phyloP scores from a whole-genome alignment of 2,888 invertebrate species.

The Criorhina ranunculi region DNA sequence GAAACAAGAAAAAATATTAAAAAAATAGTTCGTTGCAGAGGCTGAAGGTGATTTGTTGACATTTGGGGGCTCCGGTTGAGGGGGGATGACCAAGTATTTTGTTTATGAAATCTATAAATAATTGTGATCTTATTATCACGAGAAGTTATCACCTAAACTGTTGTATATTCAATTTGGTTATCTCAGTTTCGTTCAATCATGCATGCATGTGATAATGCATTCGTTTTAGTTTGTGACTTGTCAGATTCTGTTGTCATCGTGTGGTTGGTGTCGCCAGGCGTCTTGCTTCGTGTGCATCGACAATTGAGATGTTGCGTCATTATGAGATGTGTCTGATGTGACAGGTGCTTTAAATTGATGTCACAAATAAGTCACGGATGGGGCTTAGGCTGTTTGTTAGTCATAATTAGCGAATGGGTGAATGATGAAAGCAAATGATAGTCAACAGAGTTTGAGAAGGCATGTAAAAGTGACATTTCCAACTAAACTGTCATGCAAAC shows the following conservation, averaged over 20 bases:
- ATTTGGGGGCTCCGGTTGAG: background rate
- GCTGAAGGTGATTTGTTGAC: conserved; percentile 43
- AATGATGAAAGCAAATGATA: too few species aligned
- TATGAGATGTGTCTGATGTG: conserved; percentile 29
- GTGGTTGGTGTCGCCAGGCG: too few species aligned
- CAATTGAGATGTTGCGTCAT: conserved; percentile 26
- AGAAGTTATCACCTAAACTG: conserved; percentile 45
- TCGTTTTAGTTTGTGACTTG: background rate
- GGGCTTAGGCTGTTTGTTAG: background rate
- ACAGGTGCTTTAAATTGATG: conserved; percentile 32
- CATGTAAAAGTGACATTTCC: too few species aligned
- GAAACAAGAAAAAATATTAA: background rate
- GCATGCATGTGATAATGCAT: conserved; percentile 9
- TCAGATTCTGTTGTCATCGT: too few species aligned
- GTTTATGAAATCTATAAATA: conserved; percentile 52
- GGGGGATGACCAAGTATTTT: conserved; percentile 11
- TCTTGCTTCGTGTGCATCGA: background rate
- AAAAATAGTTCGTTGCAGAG: conserved; percentile 7
- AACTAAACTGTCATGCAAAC: too few species aligned
- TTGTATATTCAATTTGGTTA: conserved; percentile 10
- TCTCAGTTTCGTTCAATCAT: background rate
- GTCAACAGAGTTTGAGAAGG: too few species aligned
- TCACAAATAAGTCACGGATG: conserved; percentile 11
- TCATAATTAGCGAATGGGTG: too few species aligned
- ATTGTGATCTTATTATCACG: conserved; percentile 45